Base-by-base conservation (phyloP, 2,888 invertebrate genomes). In the Pyrgus malvae region DNA sequence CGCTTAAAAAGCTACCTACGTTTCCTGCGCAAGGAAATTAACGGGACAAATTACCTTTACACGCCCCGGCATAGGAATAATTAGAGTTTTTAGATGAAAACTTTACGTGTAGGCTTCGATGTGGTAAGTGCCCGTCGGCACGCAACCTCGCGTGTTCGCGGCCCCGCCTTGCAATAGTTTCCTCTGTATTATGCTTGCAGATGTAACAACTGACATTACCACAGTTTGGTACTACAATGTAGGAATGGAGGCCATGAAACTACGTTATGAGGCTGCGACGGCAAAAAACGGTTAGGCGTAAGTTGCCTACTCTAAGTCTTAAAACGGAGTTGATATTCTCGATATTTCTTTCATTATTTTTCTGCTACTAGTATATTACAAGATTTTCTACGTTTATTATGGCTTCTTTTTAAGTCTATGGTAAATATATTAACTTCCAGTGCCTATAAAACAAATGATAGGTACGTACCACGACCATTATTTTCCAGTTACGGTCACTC, bases 81-180 rank as follows among this genome's bases (percentile, higher is more conserved):
- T 23, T 23, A 23, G 23, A 23, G 23, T 70, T 70, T 80, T 74
- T 71, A 68, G 71, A 71, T 70, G 72, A 64, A 72, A 71, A 68
- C 59, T 62, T 23, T 23, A 23, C 23, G 23, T 23, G 42, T 50
- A 23, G 50, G 50, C 42, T 25, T 23, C 42, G 72, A 61, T 67
- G 65, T 71, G 69, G 67, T 69, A 69, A 85, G 63, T 75, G 67
- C 61, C 82, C 81, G 80, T 41, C 82, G 80, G 80, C 89, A 89
- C 85, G 89, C 85, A 44, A 89, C 48, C 2, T 88, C 55, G 87
- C 89, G 88, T 89, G 86, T 44, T 56, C 56, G 35, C 58, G 61
- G 58, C 54, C 59, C 69, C 69, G 79, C 78, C 77, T 55, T 33
- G 67, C 66, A 37, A 9, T 48, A 37, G 48, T 51, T 51, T 44